Evolutionary conservation across 2,113 vertebrate genomes (phyloP), one percentile per base, ranked within the genome.

Genomic region (Motacilla tschutschensis): DNA sequence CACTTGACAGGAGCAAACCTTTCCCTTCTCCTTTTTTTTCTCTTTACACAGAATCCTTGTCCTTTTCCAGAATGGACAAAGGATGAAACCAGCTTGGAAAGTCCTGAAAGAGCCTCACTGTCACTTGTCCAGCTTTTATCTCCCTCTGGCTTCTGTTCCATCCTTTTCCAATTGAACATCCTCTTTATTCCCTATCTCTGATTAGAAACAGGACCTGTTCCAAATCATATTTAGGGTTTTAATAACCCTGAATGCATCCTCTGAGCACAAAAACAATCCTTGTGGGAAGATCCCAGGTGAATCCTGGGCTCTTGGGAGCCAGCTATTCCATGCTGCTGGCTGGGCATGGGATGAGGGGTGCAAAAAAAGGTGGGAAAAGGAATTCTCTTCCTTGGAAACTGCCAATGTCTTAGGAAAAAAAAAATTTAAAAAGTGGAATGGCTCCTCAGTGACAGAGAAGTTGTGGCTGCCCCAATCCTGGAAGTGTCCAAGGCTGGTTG

Each of bases 151-250:
- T 50, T 65, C 77, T 65, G 19, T 83, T 75, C 38, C 50, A 11
- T 89, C 82, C 72, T 93, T 88, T 72, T 80, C 63, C 38, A 41
- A 60, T 72, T 20, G 10, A 33, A 33, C 66, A 29, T 84, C 73
- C 29, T 71, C 64, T 86, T 44, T 22, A 18, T 36, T 59, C 46
- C 58, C 66, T 54, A 28, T 59, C 85, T 74, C 13, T 95, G 90
- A 85, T 81, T 72, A 53, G 80, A 88, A 92, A 41, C 91, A 83
- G 88, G 54, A 64, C 41, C 65, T 83, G 59, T 76, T n/a, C 65
- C 76, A 80, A 74, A 89, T 78, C 53, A 3, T 33, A 69, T 91
- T 89, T 81, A 40, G 79, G 0, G 1, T 16, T 79, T 58, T 76
- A 91, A 80, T 91, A 26, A 88, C 31, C 25, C 33, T 31, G 59